Base-by-base conservation (phyloP, 30 jellyfish, hydroid and myxozoan genomes). In the Cassiopea andromeda region DNA sequence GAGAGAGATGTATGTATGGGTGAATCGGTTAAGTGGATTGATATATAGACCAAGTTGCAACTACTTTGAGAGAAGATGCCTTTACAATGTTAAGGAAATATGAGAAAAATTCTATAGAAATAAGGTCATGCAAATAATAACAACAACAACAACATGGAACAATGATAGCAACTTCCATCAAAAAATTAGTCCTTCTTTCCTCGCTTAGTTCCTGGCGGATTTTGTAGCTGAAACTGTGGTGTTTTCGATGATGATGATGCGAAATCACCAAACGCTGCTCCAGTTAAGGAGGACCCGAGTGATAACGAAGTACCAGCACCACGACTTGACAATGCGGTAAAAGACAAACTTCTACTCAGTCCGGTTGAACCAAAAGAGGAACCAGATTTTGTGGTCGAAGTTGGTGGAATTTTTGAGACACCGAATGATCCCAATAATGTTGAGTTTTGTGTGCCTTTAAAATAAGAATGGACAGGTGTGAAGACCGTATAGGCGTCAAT, bases 141-240 rank as follows among this genome's bases (percentile, higher is more conserved):
- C 0, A 3, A 54, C 12, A 54, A 54, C 10, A 54, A 54, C 64
- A 54, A 54, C 64, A 54, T 54, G 64, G 12, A 6, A 54, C 7
- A 54, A 54, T 10, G 7, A 54, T 10, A 54, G 12, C 7, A 54
- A 54, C 12, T 6, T 54, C 64, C 64, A 27, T 27, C 64, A 54
- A 54, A 54, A 54, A 82, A 50, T 59, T 57, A 86, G 89, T 86
- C 80, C 38, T 74, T 70, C 81, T 86, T 92, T 58, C 98, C 98
- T 57, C 98, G 78, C 77, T 92, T 92, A 14, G 91, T 92, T 7
- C 95, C 93, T 27, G 98, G 98, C 1, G 98, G 98, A 46, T 86
- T 92, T 88, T 88, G 95, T 7, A 92, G 93, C 85, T 76, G 91
- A 60, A 92, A 92, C 44, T 87, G 88, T 12, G 96, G 83, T 2